Conservation (phyloP, 2,797 vertebrate species). For the Sciurus carolinensis region DNA sequence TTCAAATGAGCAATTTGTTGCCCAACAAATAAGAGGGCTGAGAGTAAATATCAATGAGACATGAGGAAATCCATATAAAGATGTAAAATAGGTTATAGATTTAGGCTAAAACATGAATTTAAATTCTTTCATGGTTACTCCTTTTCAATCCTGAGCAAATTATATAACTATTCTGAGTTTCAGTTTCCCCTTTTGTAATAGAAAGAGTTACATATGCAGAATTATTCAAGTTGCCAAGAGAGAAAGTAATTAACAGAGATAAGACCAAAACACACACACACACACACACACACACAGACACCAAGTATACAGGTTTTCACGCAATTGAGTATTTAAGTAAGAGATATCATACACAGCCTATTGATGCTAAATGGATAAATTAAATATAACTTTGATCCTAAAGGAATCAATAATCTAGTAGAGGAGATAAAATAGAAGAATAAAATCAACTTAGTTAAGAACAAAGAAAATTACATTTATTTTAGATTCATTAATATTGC, state of each 20-base stretch:
- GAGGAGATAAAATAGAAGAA: neutral
- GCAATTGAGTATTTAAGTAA: neutral
- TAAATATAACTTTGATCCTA: neutral
- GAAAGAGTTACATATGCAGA: neutral
- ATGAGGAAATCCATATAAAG: neutral
- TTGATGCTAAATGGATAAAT: neutral
- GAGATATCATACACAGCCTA: neutral
- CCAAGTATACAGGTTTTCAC: neutral
- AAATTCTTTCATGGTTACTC: neutral
- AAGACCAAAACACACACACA: neutral
- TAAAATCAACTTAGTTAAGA: neutral
- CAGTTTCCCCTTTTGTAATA: neutral
- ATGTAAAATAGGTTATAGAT: neutral
- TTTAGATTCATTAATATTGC: neutral
- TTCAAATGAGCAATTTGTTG: neutral
- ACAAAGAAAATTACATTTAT: slow-evolving; percentile 1
- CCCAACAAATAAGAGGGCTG: neutral
- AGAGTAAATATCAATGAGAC: neutral
- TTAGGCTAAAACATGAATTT: neutral
- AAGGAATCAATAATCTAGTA: neutral
- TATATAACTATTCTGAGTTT: neutral
- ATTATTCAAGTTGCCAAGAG: neutral
- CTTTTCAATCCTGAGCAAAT: neutral
- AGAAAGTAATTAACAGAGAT: neutral
- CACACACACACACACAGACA: no score